These are phyloP conservation scores for Pseudomyrmex concolor DNA, from an alignment of 1,140 invertebrate genomes.

Conservation along the genomic window DNA sequence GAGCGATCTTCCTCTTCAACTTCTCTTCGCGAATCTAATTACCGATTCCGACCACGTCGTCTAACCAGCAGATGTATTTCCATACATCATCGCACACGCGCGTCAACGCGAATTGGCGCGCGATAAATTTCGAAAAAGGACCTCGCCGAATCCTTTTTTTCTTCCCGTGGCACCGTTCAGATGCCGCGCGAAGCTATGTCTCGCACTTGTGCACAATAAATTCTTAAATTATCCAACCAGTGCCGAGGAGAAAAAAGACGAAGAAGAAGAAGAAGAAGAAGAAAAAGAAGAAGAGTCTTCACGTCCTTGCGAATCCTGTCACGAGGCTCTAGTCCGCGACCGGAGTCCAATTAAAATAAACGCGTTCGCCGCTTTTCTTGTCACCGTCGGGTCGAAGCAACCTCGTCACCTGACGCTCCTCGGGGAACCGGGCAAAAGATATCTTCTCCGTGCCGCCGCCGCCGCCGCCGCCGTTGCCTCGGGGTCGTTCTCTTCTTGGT, in stretches of 20 bases:
- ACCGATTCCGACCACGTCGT: not conserved
- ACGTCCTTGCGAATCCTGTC: slow-evolving; percentile 63
- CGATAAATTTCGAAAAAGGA: slow-evolving; percentile 20
- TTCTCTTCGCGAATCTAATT: not conserved
- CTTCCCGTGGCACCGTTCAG: not conserved
- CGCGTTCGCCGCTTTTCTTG: slow-evolving; percentile 73
- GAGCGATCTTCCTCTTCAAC: too few species aligned
- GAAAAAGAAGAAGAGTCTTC: slow-evolving; percentile 38
- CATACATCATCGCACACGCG: not conserved
- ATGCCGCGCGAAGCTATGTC: slow-evolving; percentile 64
- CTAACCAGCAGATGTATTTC: slow-evolving; percentile 8
- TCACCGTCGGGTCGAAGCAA: slow-evolving; percentile 60
- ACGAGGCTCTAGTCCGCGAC: slow-evolving; percentile 32
- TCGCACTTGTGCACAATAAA: slow-evolving; percentile 69
- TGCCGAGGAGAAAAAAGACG: not conserved
- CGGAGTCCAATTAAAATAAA: slow-evolving; percentile 74
- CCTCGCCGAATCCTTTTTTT: slow-evolving; percentile 12
- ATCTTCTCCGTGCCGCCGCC: slow-evolving; percentile 4
- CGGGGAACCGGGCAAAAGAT: slow-evolving; percentile 17
- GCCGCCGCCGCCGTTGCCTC: not conserved
- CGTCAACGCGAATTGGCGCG: slow-evolving; percentile 6
- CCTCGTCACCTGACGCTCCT: slow-evolving; percentile 59
- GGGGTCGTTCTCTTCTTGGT: slow-evolving; percentile 50
- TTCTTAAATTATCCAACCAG: slow-evolving; percentile 70
- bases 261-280: not conserved